Conservation (phyloP, 1,140 invertebrate species). For the Drosophila neocordata region DNA sequence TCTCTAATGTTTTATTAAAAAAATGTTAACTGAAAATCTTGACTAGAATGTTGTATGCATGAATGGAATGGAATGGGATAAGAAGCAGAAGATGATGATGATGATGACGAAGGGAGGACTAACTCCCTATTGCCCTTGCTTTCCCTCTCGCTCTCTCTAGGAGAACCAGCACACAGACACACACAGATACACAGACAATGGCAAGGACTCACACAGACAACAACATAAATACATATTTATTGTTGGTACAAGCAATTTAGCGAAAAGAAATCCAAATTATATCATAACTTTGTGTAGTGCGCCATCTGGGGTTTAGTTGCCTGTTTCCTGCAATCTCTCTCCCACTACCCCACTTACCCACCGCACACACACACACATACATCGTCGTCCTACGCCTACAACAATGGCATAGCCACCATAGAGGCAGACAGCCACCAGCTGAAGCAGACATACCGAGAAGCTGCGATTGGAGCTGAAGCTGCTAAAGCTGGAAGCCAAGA, state of each 20-base stretch:
- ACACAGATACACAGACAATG: slow-evolving; percentile 30
- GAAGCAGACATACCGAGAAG: slow-evolving; percentile 24
- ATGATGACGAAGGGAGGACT: too few species aligned
- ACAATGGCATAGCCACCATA: slow-evolving; percentile 43
- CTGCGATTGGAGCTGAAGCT: slow-evolving; percentile 38
- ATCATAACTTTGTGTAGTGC: slow-evolving; percentile 81
- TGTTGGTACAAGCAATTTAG: slow-evolving; percentile 81
- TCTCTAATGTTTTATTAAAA: slow-evolving; percentile 64
- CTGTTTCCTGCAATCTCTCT: slow-evolving; percentile 26
- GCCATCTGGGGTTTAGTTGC: slow-evolving; percentile 81
- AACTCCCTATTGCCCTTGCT: not conserved
- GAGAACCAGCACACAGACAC: slow-evolving; percentile 14
- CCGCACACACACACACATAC: not conserved
- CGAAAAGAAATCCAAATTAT: slow-evolving; percentile 82
- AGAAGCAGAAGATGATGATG: slow-evolving; percentile 2
- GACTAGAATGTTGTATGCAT: slow-evolving; percentile 43
- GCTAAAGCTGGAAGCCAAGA: not conserved
- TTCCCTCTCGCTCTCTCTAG: not conserved
- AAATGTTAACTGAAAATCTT: slow-evolving; percentile 65
- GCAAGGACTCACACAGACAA: slow-evolving; percentile 27
- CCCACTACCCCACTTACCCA: not conserved
- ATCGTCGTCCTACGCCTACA: slow-evolving; percentile 57
- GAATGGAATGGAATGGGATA: slow-evolving; percentile 7
- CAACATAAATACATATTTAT: slow-evolving; percentile 81
- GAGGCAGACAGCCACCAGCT: slow-evolving; percentile 14